A percentile compares a stretch with the other conserved stretches of the same genome.
Evolutionary conservation across 2,797 vertebrate species (phyloP).

Genomic region (Argya squamiceps): DNA sequence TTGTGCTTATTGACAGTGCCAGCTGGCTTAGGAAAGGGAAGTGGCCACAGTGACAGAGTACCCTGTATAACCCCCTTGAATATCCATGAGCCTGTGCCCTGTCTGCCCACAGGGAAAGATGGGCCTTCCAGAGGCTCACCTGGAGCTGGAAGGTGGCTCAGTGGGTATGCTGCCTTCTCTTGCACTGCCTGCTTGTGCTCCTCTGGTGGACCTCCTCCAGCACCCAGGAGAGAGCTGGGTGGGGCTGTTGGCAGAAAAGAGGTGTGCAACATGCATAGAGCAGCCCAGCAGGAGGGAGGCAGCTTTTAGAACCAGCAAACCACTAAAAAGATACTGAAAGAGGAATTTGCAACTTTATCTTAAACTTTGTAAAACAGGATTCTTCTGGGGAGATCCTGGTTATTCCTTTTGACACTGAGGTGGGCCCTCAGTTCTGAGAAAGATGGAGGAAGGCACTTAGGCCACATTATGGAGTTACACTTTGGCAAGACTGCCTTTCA

Average conservation of each 20-base stretch:
- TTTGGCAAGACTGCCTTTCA: neutral
- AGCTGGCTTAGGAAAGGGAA: neutral
- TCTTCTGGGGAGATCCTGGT: neutral
- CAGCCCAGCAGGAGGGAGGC: rapidly evolving
- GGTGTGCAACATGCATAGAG: rapidly evolving
- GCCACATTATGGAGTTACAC: rapidly evolving
- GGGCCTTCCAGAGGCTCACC: neutral
- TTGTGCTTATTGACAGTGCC: neutral
- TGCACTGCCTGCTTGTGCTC: rapidly evolving
- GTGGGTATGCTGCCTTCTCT: neutral
- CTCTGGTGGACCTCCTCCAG: neutral
- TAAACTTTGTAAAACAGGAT: neutral
- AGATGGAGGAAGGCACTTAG: neutral
- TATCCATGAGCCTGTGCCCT: neutral
- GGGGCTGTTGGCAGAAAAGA: neutral
- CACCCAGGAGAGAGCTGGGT: neutral
- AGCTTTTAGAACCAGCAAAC: neutral
- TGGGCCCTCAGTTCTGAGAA: neutral
- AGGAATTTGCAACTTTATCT: neutral
- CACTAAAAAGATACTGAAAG: neutral
- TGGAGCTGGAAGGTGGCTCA: neutral
- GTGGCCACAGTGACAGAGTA: neutral
- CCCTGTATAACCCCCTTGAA: rapidly evolving
- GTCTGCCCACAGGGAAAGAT: neutral
- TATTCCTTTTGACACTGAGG: neutral